These are phyloP conservation scores for Spisula subtruncata DNA, from an alignment of 2,888 invertebrate genomes.

Conservation along the genomic window DNA sequence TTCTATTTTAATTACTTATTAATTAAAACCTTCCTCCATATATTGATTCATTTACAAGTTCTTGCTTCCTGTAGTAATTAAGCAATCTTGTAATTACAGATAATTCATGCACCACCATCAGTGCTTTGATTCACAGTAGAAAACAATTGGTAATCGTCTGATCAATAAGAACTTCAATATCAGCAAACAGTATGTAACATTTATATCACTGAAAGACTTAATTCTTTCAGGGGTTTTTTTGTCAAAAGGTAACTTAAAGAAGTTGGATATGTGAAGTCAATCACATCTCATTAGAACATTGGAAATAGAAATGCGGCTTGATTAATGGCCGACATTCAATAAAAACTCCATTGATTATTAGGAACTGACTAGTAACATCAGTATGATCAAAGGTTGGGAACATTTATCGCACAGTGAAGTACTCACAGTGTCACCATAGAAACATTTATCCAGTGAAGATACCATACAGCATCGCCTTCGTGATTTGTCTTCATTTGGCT, in stretches of 20 bases:
- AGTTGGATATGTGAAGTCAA: too few species aligned
- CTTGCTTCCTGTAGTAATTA: neutral
- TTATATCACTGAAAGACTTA: neutral
- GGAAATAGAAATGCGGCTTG: slow-evolving; percentile 11
- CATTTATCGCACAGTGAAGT: neutral
- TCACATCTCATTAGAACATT: slow-evolving; percentile 38
- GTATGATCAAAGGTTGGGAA: slow-evolving; percentile 9
- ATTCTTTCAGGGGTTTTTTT: neutral
- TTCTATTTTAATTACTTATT: too few species aligned
- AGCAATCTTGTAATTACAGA: too few species aligned
- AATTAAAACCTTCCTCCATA: neutral
- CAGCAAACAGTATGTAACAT: neutral
- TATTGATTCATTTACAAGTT: slow-evolving; percentile 7
- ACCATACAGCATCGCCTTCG: neutral
- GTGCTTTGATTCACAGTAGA: too few species aligned
- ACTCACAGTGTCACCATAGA: neutral
- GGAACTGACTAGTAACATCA: neutral
- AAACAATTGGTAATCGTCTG: neutral
- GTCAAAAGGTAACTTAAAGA: slow-evolving; percentile 22
- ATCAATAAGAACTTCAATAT: neutral
- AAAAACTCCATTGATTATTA: slow-evolving; percentile 7
- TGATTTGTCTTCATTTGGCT: too few species aligned
- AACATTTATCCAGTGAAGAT: neutral
- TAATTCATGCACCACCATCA: too few species aligned
- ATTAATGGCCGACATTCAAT: slow-evolving; percentile 19